Evolutionary conservation across 2,888 invertebrate genomes (phyloP).

Genomic region (Sphaerophoria taeniata): DNA sequence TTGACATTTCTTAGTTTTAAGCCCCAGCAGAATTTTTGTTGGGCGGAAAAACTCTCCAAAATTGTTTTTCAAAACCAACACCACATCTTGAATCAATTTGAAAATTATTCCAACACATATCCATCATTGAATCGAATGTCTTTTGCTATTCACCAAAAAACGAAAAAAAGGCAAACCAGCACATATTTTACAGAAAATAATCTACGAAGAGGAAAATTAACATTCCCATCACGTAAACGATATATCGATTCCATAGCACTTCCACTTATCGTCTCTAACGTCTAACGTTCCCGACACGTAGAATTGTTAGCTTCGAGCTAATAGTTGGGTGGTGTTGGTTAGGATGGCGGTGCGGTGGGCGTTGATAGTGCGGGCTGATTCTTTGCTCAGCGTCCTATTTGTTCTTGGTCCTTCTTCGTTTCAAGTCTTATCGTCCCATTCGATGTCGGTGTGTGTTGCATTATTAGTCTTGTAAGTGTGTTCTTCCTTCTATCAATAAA

Average conservation of each 20-base stretch:
- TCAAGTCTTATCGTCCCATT: not conserved
- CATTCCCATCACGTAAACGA: constrained; percentile 60
- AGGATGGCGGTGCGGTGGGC: not conserved
- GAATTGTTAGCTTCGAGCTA: constrained; percentile 60
- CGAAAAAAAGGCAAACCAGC: not conserved
- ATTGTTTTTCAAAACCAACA: too few relatives aligned
- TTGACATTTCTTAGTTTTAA: too few relatives aligned
- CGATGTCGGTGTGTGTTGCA: constrained; percentile 33
- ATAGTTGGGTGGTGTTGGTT: too few relatives aligned
- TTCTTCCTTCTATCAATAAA: constrained; percentile 31
- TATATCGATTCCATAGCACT: constrained; percentile 71
- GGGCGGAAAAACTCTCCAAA: too few relatives aligned
- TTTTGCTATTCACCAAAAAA: too few relatives aligned
- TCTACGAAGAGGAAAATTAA: constrained; percentile 58
- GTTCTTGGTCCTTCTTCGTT: too few relatives aligned
- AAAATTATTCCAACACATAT: not conserved
- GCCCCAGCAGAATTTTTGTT: too few relatives aligned
- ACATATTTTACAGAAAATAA: constrained; percentile 39
- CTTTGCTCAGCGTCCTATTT: constrained; percentile 35
- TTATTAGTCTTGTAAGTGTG: constrained; percentile 66
- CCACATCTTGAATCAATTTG: not conserved
- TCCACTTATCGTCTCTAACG: constrained; percentile 69
- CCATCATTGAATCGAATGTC: too few relatives aligned
- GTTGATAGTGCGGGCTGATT: not conserved
- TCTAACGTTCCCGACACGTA: too few relatives aligned